Evolutionary conservation across 2,113 vertebrate species (phyloP).

Genomic region (Eudyptes chrysolophus): DNA sequence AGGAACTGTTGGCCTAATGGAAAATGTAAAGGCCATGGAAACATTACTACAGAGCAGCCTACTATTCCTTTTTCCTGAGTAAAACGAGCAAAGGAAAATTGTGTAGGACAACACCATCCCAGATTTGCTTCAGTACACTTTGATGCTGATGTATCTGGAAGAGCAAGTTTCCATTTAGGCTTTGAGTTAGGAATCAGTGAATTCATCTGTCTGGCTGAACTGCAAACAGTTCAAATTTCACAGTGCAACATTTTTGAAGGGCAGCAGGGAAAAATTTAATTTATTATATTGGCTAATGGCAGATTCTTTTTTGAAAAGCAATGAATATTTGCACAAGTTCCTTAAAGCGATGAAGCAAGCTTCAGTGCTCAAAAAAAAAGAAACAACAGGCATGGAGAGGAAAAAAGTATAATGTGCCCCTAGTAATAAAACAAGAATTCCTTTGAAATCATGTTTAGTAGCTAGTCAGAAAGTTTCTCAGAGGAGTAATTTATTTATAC

Average conservation of each 20-base stretch:
- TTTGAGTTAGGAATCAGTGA: conserved; percentile 34
- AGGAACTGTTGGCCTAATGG: not conserved
- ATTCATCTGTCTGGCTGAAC: conserved; percentile 33
- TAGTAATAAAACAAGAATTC: not conserved
- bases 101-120: not conserved
- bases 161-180: conserved; percentile 3
- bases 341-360: not conserved
- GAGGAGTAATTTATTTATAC: not conserved
- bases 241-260: conserved; percentile 8
- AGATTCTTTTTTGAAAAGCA: conserved; percentile 27
- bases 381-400: not conserved
- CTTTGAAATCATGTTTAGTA: not conserved
- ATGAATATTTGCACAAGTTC: conserved; percentile 11
- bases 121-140: conserved; percentile 6
- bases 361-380: not conserved
- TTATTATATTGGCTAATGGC: conserved; percentile 12
- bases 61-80: not conserved
- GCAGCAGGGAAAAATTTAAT: conserved; percentile 21
- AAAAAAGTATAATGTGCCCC: not conserved
- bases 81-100: not conserved
- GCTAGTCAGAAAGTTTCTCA: not conserved
- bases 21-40: not conserved
- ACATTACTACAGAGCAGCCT: not conserved
- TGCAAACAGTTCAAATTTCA: conserved; percentile 46
- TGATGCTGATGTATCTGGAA: conserved; percentile 33